Evolutionary conservation across 2,797 vertebrate genomes (phyloP).

Genomic region (Poeciliopsis turneri): DNA sequence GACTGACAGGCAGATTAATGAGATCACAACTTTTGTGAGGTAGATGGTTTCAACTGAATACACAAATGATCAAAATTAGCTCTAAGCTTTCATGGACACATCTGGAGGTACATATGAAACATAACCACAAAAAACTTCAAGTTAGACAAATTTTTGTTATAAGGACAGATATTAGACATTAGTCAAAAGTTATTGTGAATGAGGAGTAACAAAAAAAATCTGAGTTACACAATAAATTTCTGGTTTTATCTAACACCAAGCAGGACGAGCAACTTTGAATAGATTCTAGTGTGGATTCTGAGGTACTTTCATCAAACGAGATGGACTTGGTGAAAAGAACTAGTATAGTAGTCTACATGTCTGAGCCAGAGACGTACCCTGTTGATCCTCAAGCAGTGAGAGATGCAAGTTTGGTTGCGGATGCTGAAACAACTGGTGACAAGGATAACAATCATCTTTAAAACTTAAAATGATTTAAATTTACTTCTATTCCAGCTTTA

Average conservation of each 20-base stretch:
- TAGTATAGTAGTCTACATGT: too few species aligned
- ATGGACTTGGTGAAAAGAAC: too few species aligned
- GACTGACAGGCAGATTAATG: slow-evolving; percentile 24
- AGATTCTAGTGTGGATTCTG: too few species aligned
- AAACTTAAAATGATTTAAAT: too few species aligned
- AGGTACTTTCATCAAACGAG: background rate
- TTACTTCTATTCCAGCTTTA: too few species aligned
- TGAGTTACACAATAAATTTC: background rate
- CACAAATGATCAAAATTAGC: background rate
- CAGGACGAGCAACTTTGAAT: background rate
- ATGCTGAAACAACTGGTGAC: too few species aligned
- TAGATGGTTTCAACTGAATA: slow-evolving; percentile 6
- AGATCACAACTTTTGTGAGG: background rate
- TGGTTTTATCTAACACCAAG: background rate
- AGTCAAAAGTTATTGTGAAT: background rate
- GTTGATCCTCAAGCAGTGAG: too few species aligned
- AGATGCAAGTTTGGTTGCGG: too few species aligned
- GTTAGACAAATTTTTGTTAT: background rate
- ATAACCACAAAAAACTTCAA: background rate
- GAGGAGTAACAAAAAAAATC: background rate
- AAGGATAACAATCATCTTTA: too few species aligned
- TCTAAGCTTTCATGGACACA: background rate
- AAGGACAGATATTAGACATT: background rate
- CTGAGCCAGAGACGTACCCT: too few species aligned
- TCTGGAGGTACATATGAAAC: background rate